Evolutionary conservation across 2,797 vertebrate genomes (phyloP).

Genomic region (Hafferia zeledoni): DNA sequence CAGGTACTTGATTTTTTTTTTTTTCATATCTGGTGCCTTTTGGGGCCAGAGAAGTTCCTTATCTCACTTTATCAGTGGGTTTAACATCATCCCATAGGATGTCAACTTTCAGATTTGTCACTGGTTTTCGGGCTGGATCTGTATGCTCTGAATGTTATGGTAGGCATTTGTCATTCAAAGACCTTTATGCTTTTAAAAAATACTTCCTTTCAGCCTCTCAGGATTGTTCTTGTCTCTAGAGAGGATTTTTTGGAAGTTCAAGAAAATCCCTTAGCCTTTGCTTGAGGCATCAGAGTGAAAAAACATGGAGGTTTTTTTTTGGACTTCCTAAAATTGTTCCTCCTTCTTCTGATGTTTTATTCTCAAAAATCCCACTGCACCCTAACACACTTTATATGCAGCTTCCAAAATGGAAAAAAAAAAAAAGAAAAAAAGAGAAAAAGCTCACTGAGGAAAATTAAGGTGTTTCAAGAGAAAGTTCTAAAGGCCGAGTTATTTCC

Average conservation of each 20-base stretch:
- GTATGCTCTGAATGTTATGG: neutral
- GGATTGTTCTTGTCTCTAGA: conserved; percentile 19
- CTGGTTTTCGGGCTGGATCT: neutral
- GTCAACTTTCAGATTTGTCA: neutral
- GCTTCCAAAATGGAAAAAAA: neutral
- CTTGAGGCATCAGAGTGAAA: conserved; percentile 25
- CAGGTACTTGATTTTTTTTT: conserved; percentile 44
- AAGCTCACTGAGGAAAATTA: neutral
- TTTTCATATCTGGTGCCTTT: neutral
- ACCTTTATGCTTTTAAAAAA: neutral
- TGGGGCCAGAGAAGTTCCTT: neutral
- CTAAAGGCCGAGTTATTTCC: conserved; percentile 20
- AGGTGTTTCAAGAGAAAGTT: neutral
- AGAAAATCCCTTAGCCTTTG: conserved; percentile 43
- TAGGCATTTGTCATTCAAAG: neutral
- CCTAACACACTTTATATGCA: neutral
- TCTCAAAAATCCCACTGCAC: neutral
- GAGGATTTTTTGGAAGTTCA: conserved; percentile 29
- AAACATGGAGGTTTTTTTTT: neutral
- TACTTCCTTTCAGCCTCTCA: neutral
- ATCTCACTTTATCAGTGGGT: neutral
- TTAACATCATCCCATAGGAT: neutral
- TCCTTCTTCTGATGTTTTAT: conserved; percentile 40
- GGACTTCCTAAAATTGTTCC: conserved; percentile 12
- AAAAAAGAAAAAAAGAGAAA: neutral